These are phyloP conservation scores for Drosophila virilis DNA, from an alignment of 1,140 invertebrate species.

Conservation along the genomic window DNA sequence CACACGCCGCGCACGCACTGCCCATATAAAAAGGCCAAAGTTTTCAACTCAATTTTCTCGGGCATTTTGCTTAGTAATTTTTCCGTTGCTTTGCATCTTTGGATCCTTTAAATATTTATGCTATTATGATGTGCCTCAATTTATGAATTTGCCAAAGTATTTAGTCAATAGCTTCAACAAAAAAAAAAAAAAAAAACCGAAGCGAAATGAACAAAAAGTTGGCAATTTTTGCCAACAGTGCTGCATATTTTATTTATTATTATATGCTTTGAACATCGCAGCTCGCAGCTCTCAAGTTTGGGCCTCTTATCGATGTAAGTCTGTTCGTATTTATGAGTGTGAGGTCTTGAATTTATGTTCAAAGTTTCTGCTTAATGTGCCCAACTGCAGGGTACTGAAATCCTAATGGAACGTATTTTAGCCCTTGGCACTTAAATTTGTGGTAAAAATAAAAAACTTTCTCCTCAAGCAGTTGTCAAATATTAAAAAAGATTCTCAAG, in stretches of 20 bases:
- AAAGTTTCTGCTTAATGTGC: constrained; percentile 72
- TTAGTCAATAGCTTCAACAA: constrained; percentile 75
- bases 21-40: constrained; percentile 37
- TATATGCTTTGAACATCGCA: constrained; percentile 12
- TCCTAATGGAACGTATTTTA: constrained; percentile 49
- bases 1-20: neutral
- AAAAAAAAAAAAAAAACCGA: neutral
- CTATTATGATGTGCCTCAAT: constrained; percentile 67
- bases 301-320: constrained; percentile 58
- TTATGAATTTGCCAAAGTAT: constrained; percentile 82
- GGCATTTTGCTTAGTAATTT: constrained; percentile 53
- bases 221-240: constrained; percentile 24
- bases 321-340: constrained; percentile 66
- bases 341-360: constrained; percentile 65
- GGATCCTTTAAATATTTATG: constrained; percentile 77
- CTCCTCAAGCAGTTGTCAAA: neutral
- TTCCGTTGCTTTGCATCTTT: constrained; percentile 31
- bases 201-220: constrained; percentile 20
- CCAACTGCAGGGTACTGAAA: constrained; percentile 51
- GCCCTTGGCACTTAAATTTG: constrained; percentile 26
- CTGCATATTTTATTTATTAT: constrained; percentile 69
- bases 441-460: constrained; percentile 14
- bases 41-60: constrained; percentile 74
- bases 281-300: neutral
- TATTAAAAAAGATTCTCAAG: neutral